Percentiles rank a stretch among this genome's conserved stretches.
These are phyloP conservation scores for Tachysurus vachellii DNA, from an alignment of 2,113 vertebrate species.

Conservation along the genomic window DNA sequence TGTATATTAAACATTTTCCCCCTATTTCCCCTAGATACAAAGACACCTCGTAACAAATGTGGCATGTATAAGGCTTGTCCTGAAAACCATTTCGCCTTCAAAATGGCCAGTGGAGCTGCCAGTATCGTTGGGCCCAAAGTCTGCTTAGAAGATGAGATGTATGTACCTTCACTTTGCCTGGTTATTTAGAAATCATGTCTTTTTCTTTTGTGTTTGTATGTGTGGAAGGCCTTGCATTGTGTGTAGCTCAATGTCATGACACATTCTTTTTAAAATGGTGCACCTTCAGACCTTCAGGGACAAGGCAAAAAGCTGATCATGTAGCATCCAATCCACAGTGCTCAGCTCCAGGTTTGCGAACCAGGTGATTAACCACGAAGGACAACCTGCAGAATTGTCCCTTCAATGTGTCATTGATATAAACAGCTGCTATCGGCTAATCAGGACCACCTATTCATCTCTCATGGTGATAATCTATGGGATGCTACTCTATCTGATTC, in stretches of 20 bases:
- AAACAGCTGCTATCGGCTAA: not conserved
- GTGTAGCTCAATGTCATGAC: not conserved
- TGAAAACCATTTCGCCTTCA: constrained; percentile 88
- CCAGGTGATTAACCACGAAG: not conserved
- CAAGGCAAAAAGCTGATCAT: not conserved
- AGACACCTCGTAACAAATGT: constrained; percentile 80
- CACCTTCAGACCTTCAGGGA: no score
- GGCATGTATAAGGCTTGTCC: constrained; percentile 88
- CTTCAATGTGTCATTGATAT: not conserved
- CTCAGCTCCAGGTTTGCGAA: not conserved
- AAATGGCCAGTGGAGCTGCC: constrained; percentile 94
- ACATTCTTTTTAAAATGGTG: not conserved
- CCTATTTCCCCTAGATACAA: constrained; percentile 71
- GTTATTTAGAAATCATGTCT: not conserved
- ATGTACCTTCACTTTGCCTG: constrained; percentile 60
- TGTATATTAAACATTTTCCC: not conserved
- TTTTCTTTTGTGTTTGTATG: not conserved
- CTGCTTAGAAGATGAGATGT: constrained; percentile 92
- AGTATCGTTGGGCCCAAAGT: constrained; percentile 95
- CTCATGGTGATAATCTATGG: not conserved
- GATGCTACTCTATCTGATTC: no score
- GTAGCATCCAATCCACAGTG: not conserved
- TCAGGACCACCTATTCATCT: not conserved
- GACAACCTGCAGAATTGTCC: not conserved
- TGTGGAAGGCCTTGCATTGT: not conserved